Evolutionary conservation across 1,140 invertebrate genomes (phyloP).

Genomic region (Zaprionus kolodkinae): DNA sequence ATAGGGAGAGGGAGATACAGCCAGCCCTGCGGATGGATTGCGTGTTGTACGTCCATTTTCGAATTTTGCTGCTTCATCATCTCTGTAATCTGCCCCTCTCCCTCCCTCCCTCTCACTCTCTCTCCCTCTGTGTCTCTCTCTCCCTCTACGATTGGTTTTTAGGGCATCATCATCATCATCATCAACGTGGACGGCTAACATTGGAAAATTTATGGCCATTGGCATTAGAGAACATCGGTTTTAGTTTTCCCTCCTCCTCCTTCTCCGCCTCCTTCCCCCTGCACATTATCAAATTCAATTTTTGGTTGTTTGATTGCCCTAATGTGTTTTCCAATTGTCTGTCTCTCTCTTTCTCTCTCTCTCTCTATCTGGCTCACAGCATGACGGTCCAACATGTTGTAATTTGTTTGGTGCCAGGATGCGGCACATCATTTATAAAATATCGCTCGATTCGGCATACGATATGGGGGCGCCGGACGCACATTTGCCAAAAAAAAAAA

Average conservation of each 20-base stretch:
- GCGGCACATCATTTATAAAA: conserved; percentile 69
- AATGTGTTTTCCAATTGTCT: conserved; percentile 79
- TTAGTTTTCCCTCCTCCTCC: conserved; percentile 58
- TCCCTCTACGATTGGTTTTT: conserved; percentile 61
- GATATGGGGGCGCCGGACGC: conserved; percentile 64
- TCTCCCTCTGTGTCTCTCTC: conserved; percentile 36
- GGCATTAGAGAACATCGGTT: conserved; percentile 70
- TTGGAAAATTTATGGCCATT: conserved; percentile 74
- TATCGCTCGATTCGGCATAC: conserved; percentile 21
- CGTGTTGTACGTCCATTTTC: conserved; percentile 79
- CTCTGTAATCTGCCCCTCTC: conserved; percentile 51
- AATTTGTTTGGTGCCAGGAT: conserved; percentile 72
- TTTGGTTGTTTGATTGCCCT: conserved; percentile 77
- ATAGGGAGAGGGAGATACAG: background rate
- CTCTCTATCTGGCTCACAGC: conserved; percentile 39
- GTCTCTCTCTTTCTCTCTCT: background rate
- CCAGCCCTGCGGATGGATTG: conserved; percentile 46
- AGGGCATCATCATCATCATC: conserved; percentile 56
- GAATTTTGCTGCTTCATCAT: conserved; percentile 80
- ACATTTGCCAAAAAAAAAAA: conserved; percentile 72
- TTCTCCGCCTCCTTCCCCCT: too few species aligned
- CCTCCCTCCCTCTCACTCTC: conserved; percentile 5
- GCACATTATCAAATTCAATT: conserved; percentile 80
- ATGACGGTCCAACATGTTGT: conserved; percentile 71
- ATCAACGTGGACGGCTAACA: conserved; percentile 54